Conservation (phyloP, 1,140 invertebrate species). For the Bombus consobrinus region DNA sequence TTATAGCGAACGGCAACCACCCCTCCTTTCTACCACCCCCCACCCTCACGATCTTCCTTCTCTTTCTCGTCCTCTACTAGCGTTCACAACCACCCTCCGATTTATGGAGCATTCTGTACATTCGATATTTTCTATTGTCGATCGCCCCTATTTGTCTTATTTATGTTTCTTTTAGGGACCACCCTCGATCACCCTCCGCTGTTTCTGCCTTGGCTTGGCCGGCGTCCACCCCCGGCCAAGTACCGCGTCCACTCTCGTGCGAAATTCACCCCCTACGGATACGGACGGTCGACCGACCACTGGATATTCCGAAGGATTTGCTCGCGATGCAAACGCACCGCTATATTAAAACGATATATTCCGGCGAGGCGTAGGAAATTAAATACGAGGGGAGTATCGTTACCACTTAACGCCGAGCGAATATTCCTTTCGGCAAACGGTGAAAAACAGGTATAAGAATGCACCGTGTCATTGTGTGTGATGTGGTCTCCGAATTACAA, state of each 20-base stretch:
- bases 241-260: constrained; percentile 63
- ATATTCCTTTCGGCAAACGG: background rate
- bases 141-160: constrained; percentile 82
- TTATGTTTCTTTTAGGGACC: constrained; percentile 82
- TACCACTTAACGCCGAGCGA: background rate
- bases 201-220: constrained; percentile 69
- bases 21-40: constrained; percentile 35
- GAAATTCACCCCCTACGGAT: constrained; percentile 67
- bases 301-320: constrained; percentile 71
- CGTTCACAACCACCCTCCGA: constrained; percentile 71
- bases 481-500: constrained; percentile 8
- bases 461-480: constrained; percentile 7
- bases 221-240: constrained; percentile 70
- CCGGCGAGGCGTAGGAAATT: constrained; percentile 37
- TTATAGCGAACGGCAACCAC: constrained; percentile 71
- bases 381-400: constrained; percentile 13
- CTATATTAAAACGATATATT: constrained; percentile 77
- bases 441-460: background rate
- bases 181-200: constrained; percentile 48
- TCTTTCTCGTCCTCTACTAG: constrained; percentile 15
- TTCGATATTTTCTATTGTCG: constrained; percentile 83
- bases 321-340: constrained; percentile 68
- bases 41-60: constrained; percentile 7
- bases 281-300: constrained; percentile 53
- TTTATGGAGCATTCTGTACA: constrained; percentile 82